Evolutionary conservation across 2,113 vertebrate genomes (phyloP).

Genomic region (Cyprinodon variegatus): DNA sequence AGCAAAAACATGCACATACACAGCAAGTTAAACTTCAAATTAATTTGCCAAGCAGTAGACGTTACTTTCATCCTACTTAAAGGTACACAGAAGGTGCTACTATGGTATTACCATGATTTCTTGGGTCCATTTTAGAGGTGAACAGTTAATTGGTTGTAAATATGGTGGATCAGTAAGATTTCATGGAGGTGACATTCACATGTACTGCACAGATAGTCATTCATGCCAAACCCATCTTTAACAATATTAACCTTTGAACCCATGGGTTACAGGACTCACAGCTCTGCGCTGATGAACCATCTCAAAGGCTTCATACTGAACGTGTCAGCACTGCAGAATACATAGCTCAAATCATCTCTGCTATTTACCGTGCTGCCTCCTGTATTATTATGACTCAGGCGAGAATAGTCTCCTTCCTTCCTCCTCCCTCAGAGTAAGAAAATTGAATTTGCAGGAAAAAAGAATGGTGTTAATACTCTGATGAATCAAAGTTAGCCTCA

Average conservation of each 20-base stretch:
- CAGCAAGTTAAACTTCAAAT: neutral
- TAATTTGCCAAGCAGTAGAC: neutral
- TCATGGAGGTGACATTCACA: slow-evolving; percentile 29
- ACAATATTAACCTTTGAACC: slow-evolving; percentile 43
- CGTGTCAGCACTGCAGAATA: slow-evolving; percentile 15
- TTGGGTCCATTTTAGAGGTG: neutral
- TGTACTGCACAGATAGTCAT: slow-evolving; percentile 4
- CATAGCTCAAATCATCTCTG: slow-evolving; percentile 10
- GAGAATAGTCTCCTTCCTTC: slow-evolving; percentile 14
- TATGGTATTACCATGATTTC: neutral
- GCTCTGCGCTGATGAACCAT: slow-evolving; percentile 2
- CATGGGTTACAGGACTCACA: neutral
- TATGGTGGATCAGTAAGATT: slow-evolving; percentile 35
- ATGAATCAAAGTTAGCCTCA: slow-evolving; percentile 52
- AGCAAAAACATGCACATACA: too few species aligned
- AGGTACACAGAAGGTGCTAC: neutral
- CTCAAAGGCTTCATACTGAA: slow-evolving; percentile 7
- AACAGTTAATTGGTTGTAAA: slow-evolving; percentile 49
- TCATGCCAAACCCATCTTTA: slow-evolving; percentile 43
- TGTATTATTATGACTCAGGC: slow-evolving; percentile 15
- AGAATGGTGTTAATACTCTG: slow-evolving; percentile 27
- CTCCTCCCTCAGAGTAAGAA: slow-evolving; percentile 20
- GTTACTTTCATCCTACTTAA: neutral
- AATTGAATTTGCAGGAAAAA: slow-evolving; percentile 50
- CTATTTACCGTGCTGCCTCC: slow-evolving; percentile 11